phyloP scores from a whole-genome alignment of 2,113 vertebrate species.

The Sakesphorus luctuosus region DNA sequence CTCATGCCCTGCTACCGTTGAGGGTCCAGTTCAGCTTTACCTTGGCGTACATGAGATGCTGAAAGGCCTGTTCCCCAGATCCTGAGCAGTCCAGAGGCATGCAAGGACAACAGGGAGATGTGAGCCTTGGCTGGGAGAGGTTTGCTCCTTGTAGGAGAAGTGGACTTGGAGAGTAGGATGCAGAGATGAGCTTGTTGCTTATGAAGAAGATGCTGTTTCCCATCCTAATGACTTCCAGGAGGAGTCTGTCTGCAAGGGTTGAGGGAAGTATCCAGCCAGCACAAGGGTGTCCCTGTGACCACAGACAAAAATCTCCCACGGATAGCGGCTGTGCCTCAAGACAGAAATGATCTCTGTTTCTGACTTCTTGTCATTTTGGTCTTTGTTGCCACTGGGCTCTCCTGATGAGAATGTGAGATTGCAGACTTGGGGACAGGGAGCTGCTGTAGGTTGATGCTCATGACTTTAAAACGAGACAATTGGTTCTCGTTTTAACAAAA shows the following conservation, averaged over 20 bases:
- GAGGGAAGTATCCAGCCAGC: not conserved
- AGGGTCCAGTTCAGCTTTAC: not conserved
- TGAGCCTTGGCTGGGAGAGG: not conserved
- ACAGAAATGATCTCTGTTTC: not conserved
- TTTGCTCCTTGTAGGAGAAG: not conserved
- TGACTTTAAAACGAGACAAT: not conserved
- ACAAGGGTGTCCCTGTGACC: not conserved
- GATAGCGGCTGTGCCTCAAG: not conserved
- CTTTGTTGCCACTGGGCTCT: not conserved
- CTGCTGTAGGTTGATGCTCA: not conserved
- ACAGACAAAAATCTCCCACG: not conserved
- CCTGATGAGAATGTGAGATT: not conserved
- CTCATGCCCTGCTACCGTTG: not conserved
- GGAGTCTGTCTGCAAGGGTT: accelerated
- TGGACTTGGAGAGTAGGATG: not conserved
- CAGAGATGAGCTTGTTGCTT: not conserved
- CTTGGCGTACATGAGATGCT: accelerated
- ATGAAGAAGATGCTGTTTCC: not conserved
- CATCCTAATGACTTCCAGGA: not conserved
- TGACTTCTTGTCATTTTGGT: not conserved
- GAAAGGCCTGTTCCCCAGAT: not conserved
- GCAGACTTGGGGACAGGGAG: not conserved
- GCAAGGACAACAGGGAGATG: not conserved
- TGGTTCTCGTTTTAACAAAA: not conserved
- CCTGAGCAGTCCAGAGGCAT: not conserved